Conservation (phyloP, 2,888 invertebrate species). For the Monoplex corrugatus region DNA sequence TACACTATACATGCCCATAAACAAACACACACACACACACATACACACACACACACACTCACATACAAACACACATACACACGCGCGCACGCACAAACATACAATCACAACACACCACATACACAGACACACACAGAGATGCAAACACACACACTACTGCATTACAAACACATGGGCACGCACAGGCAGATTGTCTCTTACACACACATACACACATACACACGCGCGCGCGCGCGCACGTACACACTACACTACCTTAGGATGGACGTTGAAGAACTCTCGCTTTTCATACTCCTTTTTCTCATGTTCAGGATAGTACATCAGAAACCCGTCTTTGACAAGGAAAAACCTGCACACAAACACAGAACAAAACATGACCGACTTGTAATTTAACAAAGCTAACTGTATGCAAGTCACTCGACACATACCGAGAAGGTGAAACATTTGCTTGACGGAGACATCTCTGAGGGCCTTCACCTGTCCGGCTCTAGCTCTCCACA, state of each 20-base stretch:
- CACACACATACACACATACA: neutral
- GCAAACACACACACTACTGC: neutral
- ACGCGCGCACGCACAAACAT: too few species aligned
- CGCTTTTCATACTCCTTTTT: constrained; percentile 78
- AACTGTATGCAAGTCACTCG: neutral
- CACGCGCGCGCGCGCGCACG: neutral
- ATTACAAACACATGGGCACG: neutral
- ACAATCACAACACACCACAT: too few species aligned
- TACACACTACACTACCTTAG: constrained; percentile 74
- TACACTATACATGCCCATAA: too few species aligned
- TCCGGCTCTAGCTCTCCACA: too few species aligned
- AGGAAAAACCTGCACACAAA: constrained; percentile 81
- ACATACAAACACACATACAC: too few species aligned
- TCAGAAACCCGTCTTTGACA: constrained; percentile 82
- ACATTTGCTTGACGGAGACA: too few species aligned
- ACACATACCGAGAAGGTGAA: too few species aligned
- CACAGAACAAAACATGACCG: neutral
- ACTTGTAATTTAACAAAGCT: neutral
- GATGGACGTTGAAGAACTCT: constrained; percentile 79
- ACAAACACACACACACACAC: too few species aligned
- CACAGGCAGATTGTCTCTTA: too few species aligned
- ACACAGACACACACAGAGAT: neutral
- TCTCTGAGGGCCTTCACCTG: too few species aligned
- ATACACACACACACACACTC: too few species aligned
- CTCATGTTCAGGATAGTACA: constrained; percentile 82